Evolutionary conservation across 1,140 invertebrate genomes (phyloP).

Genomic region (Araneus ventricosus): DNA sequence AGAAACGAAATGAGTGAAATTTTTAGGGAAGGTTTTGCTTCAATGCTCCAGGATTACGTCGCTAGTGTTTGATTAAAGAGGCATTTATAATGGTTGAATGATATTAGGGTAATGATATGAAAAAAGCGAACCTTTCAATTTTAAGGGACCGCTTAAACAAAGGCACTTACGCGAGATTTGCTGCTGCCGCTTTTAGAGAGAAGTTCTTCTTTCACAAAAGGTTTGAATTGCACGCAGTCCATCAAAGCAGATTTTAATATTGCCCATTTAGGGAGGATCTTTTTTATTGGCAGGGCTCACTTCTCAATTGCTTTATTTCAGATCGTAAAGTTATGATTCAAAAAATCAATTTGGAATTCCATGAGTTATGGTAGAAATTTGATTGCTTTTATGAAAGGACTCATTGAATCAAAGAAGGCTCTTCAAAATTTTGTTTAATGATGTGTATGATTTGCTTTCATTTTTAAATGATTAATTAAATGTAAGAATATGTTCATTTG

Average conservation of each 20-base stretch:
- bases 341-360: background rate
- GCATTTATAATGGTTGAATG: slow-evolving; percentile 45
- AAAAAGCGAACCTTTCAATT: slow-evolving; percentile 27
- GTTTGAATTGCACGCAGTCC: background rate
- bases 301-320: background rate
- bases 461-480: background rate
- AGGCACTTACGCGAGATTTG: background rate
- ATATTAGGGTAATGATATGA: slow-evolving; percentile 40
- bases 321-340: background rate
- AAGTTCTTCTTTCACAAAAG: background rate
- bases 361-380: background rate
- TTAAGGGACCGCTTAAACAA: background rate
- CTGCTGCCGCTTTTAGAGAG: background rate
- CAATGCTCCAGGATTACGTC: background rate
- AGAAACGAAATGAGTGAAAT: background rate
- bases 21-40: slow-evolving; percentile 15
- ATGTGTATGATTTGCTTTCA: background rate
- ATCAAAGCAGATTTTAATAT: background rate
- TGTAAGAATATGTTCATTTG: too few relatives aligned
- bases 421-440: background rate
- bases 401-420: background rate
- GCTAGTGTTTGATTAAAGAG: background rate
- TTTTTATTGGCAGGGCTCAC: background rate
- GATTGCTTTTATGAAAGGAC: background rate
- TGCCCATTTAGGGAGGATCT: background rate